These are phyloP conservation scores for Cyrtodaria siliqua DNA, from an alignment of 2,888 invertebrate genomes.

Conservation along the genomic window DNA sequence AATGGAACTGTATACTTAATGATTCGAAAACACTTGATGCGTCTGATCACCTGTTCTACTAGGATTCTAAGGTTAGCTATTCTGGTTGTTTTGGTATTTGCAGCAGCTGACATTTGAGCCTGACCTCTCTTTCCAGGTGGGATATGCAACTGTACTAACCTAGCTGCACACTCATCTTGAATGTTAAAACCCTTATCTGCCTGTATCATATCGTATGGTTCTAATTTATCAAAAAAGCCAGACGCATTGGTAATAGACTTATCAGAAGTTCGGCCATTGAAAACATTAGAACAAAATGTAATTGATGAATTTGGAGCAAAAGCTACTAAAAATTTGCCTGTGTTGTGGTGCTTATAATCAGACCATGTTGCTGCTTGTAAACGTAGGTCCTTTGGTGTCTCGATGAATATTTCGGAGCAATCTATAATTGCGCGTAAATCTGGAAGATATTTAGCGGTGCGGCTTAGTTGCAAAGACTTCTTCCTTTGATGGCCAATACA, in stretches of 20 bases:
- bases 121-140: slow-evolving; percentile 25
- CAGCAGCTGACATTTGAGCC: slow-evolving; percentile 23
- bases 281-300: slow-evolving; percentile 40
- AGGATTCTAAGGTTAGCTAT: slow-evolving; percentile 13
- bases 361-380: slow-evolving; percentile 52
- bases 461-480: slow-evolving; percentile 6
- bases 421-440: slow-evolving; percentile 40
- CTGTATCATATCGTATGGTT: slow-evolving; percentile 53
- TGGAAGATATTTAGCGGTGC: slow-evolving; percentile 1
- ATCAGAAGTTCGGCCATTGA: slow-evolving; percentile 59
- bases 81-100: slow-evolving; percentile 5
- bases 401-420: slow-evolving; percentile 46
- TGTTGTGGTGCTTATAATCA: slow-evolving; percentile 61
- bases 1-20: slow-evolving; percentile 15
- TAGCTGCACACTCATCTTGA: slow-evolving; percentile 20
- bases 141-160: slow-evolving; percentile 6
- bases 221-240: slow-evolving; percentile 32
- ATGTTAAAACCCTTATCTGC: slow-evolving; percentile 66
- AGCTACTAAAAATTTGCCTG: slow-evolving; percentile 61
- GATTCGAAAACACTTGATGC: slow-evolving; percentile 10
- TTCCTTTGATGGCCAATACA: too few relatives aligned
- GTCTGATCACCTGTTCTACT: slow-evolving; percentile 24
- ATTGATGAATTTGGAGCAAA: slow-evolving; percentile 61
- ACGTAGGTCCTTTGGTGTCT: slow-evolving; percentile 35
- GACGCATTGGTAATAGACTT: slow-evolving; percentile 55